A percentile compares a stretch with the other conserved stretches of the same genome.
Evolutionary conservation across 2,797 vertebrate species (phyloP).

Genomic region (Notamacropus eugenii): DNA sequence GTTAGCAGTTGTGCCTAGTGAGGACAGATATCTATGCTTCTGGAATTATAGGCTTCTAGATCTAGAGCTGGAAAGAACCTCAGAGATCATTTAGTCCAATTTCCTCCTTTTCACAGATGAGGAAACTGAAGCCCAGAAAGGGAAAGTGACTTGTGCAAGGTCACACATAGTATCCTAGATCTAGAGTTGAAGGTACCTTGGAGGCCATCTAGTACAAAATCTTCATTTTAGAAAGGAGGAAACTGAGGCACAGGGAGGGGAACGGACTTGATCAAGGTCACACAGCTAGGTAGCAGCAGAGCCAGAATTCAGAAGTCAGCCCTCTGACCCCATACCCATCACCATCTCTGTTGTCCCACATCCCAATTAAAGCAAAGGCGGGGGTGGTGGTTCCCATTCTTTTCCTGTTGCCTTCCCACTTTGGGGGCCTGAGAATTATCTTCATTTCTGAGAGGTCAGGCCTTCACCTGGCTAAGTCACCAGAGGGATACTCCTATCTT

Average conservation of each 20-base stretch:
- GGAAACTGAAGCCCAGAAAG: background rate
- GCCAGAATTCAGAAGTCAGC: background rate
- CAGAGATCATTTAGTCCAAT: background rate
- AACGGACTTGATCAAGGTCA: background rate
- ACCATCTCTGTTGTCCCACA: background rate
- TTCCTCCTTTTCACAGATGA: background rate
- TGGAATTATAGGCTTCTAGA: background rate
- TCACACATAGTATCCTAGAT: background rate
- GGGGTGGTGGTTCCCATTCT: background rate
- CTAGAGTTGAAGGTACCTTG: background rate
- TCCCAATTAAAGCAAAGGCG: background rate
- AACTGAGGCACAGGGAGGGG: background rate
- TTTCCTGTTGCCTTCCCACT: background rate
- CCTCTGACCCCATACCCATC: background rate
- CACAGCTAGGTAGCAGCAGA: background rate
- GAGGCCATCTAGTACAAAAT: background rate
- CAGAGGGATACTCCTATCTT: constrained; percentile 42
- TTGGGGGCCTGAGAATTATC: constrained; percentile 25
- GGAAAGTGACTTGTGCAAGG: background rate
- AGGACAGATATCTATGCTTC: background rate
- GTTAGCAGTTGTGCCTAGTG: background rate
- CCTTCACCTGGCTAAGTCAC: constrained; percentile 77
- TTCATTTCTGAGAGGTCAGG: constrained; percentile 79
- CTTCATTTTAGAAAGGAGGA: background rate
- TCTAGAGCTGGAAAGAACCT: background rate